These are phyloP conservation scores for Caenorhabditis sinica DNA, from an alignment of 2,888 invertebrate genomes.

Conservation along the genomic window DNA sequence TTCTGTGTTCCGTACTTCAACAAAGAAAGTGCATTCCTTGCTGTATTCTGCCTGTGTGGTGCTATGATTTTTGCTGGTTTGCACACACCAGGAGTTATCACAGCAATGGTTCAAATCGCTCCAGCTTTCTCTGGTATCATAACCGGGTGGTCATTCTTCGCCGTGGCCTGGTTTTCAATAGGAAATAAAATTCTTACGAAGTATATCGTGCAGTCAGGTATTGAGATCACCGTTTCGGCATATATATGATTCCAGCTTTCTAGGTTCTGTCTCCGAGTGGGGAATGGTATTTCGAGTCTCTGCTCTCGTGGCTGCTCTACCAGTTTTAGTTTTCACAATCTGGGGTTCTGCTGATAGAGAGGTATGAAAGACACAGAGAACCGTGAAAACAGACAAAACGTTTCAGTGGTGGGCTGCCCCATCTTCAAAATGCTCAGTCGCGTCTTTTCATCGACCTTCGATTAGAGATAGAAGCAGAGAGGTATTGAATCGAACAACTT, in stretches of 20 bases:
- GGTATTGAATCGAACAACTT: not conserved
- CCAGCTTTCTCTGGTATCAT: constrained; percentile 82
- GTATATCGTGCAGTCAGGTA: constrained; percentile 81
- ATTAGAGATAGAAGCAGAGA: constrained; percentile 58
- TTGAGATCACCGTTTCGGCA: not conserved
- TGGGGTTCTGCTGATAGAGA: constrained; percentile 82
- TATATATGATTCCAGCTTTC: not conserved
- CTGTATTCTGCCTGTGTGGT: constrained; percentile 79
- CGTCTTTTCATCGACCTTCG: constrained; percentile 68
- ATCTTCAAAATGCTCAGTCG: constrained; percentile 76
- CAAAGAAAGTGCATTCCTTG: constrained; percentile 77
- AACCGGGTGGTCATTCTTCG: constrained; percentile 80
- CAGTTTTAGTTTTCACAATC: constrained; percentile 78
- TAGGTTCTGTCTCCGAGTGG: constrained; percentile 78
- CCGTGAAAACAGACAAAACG: not conserved
- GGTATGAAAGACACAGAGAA: constrained; percentile 3
- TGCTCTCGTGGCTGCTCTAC: constrained; percentile 79
- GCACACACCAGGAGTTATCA: constrained; percentile 82
- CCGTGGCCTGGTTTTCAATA: constrained; percentile 79
- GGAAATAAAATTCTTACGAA: constrained; percentile 82
- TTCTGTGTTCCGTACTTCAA: constrained; percentile 79
- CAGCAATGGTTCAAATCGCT: constrained; percentile 81
- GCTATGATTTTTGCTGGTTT: constrained; percentile 82
- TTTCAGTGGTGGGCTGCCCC: constrained; percentile 81
- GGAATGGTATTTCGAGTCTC: constrained; percentile 81